These are phyloP conservation scores for Magallana gigas DNA, from an alignment of 1,140 invertebrate genomes.

Conservation along the genomic window DNA sequence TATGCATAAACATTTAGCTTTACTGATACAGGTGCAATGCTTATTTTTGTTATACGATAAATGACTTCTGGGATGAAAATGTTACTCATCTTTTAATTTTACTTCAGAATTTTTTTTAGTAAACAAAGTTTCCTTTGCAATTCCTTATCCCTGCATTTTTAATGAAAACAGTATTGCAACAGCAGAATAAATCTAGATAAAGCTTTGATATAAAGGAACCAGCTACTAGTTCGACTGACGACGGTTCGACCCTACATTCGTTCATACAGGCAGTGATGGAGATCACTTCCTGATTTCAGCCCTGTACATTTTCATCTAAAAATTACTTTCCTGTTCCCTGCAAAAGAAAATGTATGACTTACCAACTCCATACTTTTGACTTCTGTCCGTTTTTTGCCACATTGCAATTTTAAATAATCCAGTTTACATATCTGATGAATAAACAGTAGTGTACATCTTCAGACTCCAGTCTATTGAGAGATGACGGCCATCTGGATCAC, in stretches of 20 bases:
- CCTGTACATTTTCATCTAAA: neutral
- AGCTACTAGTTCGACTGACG: neutral
- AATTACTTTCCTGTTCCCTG: neutral
- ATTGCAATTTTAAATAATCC: constrained; percentile 58
- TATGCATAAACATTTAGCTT: too few relatives aligned
- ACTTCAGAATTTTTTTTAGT: too few relatives aligned
- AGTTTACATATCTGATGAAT: constrained; percentile 10
- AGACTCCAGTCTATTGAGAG: constrained; percentile 11
- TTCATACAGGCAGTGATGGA: neutral
- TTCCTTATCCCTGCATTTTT: too few relatives aligned
- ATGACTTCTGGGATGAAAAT: too few relatives aligned
- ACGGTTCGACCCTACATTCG: neutral
- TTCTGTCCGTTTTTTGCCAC: constrained; percentile 66
- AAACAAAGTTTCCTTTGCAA: too few relatives aligned
- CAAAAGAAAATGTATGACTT: constrained; percentile 43
- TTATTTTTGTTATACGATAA: too few relatives aligned
- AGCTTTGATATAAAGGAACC: neutral
- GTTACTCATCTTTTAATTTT: too few relatives aligned
- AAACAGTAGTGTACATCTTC: constrained; percentile 3
- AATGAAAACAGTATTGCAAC: too few relatives aligned
- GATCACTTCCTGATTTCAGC: neutral
- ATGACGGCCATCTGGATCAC: constrained; percentile 65
- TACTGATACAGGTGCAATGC: too few relatives aligned
- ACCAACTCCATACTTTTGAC: constrained; percentile 70
- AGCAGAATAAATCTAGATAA: too few relatives aligned